Conservation (phyloP, 2,888 invertebrate species). For the Troglohyphantes excavatus region DNA sequence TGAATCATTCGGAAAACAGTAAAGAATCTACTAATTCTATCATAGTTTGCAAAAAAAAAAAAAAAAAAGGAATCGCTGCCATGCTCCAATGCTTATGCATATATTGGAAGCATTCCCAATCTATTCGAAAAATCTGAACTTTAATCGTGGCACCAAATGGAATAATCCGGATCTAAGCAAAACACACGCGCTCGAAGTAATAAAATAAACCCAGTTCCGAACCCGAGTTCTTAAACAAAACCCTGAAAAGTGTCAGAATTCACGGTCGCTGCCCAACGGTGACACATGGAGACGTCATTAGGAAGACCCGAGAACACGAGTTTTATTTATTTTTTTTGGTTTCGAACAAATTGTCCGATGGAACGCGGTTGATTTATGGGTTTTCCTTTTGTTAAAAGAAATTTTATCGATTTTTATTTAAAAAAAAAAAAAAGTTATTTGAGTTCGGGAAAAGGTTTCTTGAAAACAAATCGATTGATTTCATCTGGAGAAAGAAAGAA, state of each 20-base stretch:
- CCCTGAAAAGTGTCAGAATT: background rate
- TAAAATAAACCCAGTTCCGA: background rate
- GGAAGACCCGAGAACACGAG: background rate
- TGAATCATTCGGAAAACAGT: background rate
- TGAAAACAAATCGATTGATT: no score
- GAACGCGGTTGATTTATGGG: no score
- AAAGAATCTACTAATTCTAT: background rate
- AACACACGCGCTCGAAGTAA: background rate
- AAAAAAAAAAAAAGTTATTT: no score
- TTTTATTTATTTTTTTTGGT: no score
- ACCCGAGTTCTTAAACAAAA: background rate
- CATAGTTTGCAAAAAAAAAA: background rate
- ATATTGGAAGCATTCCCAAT: background rate
- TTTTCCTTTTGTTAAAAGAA: no score
- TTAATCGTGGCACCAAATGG: background rate
- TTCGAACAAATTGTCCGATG: no score
- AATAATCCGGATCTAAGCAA: background rate
- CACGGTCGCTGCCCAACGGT: background rate
- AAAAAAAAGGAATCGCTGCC: background rate
- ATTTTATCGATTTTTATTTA: no score
- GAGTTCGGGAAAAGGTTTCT: no score
- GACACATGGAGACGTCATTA: background rate
- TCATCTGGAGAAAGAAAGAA: no score
- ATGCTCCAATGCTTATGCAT: background rate
- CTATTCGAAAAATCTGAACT: background rate